Conservation (phyloP, 2,888 invertebrate species). For the Leucoma salicis region DNA sequence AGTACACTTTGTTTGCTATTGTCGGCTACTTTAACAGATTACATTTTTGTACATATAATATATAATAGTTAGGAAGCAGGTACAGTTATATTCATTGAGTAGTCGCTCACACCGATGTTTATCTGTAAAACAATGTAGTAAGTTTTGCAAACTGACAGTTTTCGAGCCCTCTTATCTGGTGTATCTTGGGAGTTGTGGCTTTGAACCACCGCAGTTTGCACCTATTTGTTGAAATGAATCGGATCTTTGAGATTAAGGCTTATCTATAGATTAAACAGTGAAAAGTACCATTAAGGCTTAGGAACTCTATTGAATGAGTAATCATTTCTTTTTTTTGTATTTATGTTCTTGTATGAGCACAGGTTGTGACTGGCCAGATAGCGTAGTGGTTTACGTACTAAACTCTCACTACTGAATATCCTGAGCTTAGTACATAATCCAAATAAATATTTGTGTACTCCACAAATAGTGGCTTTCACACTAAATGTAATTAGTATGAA, state of each 20-base stretch:
- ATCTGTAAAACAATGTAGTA: constrained; percentile 74
- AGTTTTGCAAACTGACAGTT: constrained; percentile 61
- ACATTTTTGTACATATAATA: constrained; percentile 52
- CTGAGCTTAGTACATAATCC: too few species aligned
- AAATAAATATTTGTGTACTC: too few species aligned
- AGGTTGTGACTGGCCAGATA: too few species aligned
- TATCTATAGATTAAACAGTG: constrained; percentile 19
- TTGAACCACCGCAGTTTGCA: constrained; percentile 48
- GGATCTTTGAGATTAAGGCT: constrained; percentile 38
- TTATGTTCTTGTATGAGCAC: not conserved
- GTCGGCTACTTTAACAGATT: constrained; percentile 80
- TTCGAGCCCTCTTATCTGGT: constrained; percentile 38
- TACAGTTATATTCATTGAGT: constrained; percentile 77
- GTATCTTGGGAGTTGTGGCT: constrained; percentile 42
- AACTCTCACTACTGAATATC: too few species aligned
- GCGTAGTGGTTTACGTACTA: too few species aligned
- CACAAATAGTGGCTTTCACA: too few species aligned
- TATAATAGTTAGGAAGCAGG: constrained; percentile 58
- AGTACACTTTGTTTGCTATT: constrained; percentile 65
- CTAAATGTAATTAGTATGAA: too few species aligned
- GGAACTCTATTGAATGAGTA: constrained; percentile 16
- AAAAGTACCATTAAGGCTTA: constrained; percentile 14
- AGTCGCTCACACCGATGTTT: constrained; percentile 61
- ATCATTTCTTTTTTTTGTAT: constrained; percentile 3
- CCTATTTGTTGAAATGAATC: constrained; percentile 43